A percentile compares a stretch with the other conserved stretches of the same genome.
These are phyloP conservation scores for Melanotaenia parkinsoni DNA, from an alignment of 2,797 vertebrate species.

Conservation along the genomic window DNA sequence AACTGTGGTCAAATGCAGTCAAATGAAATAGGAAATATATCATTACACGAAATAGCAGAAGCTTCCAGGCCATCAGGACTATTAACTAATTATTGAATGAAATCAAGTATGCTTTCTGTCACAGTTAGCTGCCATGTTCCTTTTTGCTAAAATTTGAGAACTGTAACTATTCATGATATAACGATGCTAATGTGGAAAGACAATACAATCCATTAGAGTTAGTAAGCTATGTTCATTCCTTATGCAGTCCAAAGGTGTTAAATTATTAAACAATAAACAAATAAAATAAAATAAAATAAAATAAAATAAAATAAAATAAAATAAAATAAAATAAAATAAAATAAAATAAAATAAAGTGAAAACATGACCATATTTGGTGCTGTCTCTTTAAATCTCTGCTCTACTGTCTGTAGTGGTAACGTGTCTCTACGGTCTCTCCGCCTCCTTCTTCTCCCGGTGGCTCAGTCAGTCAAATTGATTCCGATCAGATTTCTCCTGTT, in stretches of 20 bases:
- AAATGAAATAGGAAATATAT: too few species aligned
- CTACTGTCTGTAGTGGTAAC: conserved; percentile 66
- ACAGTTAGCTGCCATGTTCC: too few species aligned
- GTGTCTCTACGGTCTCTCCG: conserved; percentile 64
- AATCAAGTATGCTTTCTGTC: too few species aligned
- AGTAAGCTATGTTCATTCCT: neutral
- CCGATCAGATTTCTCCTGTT: conserved; percentile 12
- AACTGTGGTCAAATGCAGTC: neutral
- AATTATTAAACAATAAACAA: neutral
- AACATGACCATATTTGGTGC: neutral
- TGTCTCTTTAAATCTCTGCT: conserved; percentile 38
- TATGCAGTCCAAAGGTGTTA: neutral
- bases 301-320: neutral
- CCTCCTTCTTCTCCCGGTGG: conserved; percentile 37
- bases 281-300: neutral
- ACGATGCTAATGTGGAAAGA: too few species aligned
- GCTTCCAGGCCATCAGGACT: too few species aligned
- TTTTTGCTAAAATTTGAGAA: too few species aligned
- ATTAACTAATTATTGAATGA: too few species aligned
- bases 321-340: neutral
- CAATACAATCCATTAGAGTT: too few species aligned
- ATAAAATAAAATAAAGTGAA: neutral
- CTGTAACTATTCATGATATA: too few species aligned
- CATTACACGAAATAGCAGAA: too few species aligned
- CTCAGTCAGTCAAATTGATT: conserved; percentile 29